Conservation (phyloP, 2,888 invertebrate genomes). For the Pammene aurita region DNA sequence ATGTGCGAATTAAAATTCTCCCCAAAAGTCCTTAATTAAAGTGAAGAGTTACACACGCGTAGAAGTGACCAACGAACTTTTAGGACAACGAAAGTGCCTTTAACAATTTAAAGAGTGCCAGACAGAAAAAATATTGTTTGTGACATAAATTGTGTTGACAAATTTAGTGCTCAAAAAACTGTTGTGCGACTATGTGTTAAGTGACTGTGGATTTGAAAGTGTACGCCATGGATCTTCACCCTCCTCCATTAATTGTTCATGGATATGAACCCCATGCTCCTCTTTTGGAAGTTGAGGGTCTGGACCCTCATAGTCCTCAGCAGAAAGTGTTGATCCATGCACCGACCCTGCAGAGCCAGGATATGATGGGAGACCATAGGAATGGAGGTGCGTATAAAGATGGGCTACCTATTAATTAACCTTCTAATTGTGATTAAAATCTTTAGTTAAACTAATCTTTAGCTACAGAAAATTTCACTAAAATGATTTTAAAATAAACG, state of each 20-base stretch:
- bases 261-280: slow-evolving; percentile 79
- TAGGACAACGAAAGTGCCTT: slow-evolving; percentile 53
- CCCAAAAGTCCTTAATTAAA: slow-evolving; percentile 59
- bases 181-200: slow-evolving; percentile 19
- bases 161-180: background rate
- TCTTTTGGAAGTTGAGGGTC: slow-evolving; percentile 73
- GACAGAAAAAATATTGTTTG: background rate
- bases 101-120: slow-evolving; percentile 3
- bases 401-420: too few species aligned
- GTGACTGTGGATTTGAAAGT: slow-evolving; percentile 23
- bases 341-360: slow-evolving; percentile 73
- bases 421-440: too few species aligned
- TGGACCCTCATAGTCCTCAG: slow-evolving; percentile 78
- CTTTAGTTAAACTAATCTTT: too few species aligned
- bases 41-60: slow-evolving; percentile 50
- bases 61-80: slow-evolving; percentile 53
- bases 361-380: slow-evolving; percentile 73
- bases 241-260: slow-evolving; percentile 74
- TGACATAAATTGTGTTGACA: slow-evolving; percentile 15
- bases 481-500: too few species aligned
- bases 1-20: slow-evolving; percentile 64
- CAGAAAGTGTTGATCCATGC: slow-evolving; percentile 79
- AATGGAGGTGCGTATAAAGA: slow-evolving; percentile 69
- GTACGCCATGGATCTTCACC: slow-evolving; percentile 74
- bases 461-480: too few species aligned